Percentiles rank a stretch among this genome's conserved stretches.
These are phyloP conservation scores for Clarias batrachus DNA, from an alignment of 2,113 vertebrate species.

Conservation along the genomic window DNA sequence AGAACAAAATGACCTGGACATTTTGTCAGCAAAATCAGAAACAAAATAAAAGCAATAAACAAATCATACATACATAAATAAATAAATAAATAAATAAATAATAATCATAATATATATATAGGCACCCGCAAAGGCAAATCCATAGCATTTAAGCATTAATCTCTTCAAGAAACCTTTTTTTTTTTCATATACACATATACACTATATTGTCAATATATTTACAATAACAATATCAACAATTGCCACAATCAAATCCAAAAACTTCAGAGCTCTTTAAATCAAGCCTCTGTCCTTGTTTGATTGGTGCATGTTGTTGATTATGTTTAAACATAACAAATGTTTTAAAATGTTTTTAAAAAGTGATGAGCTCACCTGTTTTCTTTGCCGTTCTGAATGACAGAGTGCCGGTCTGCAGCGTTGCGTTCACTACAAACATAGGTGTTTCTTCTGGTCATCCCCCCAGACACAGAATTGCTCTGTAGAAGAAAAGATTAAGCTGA, in stretches of 20 bases:
- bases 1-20: not conserved
- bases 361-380: slow-evolving; percentile 67
- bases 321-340: not conserved
- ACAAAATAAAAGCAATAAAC: not conserved
- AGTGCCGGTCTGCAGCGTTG: slow-evolving; percentile 73
- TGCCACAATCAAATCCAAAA: too few relatives aligned
- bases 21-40: not conserved
- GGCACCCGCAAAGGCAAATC: not conserved
- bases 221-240: too few relatives aligned
- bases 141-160: not conserved
- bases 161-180: not conserved
- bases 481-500: not conserved
- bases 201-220: too few relatives aligned
- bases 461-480: slow-evolving; percentile 83
- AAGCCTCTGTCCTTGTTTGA: too few relatives aligned
- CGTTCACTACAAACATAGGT: slow-evolving; percentile 90
- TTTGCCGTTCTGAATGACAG: slow-evolving; percentile 85
- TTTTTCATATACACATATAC: too few relatives aligned
- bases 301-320: not conserved
- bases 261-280: not conserved
- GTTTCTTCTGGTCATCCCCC: slow-evolving; percentile 87
- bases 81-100: too few relatives aligned
- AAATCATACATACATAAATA: too few relatives aligned
- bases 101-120: too few relatives aligned
- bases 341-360: not conserved